Base-by-base conservation (phyloP, 2,888 invertebrate genomes). In the Oligia strigilis region DNA sequence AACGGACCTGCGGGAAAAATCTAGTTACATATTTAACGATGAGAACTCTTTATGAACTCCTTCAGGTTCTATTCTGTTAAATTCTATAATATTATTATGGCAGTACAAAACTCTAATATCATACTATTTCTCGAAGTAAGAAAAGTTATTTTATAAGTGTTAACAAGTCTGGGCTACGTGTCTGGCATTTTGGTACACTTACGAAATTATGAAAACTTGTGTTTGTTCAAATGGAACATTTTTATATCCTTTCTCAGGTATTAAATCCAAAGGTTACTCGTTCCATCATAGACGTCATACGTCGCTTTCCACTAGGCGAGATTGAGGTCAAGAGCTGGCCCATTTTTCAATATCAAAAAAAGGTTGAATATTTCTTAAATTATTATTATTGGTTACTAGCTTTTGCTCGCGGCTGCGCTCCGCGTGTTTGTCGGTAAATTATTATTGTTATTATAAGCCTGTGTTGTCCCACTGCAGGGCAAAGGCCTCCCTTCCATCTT, bases 71-170 rank as follows among this genome's bases (percentile, higher is more conserved):
- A 11, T 79, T 72, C 64, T 17, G 14, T n/a, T n/a, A 9, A 67
- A 36, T 60, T 62, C 46, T 36, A 6, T 55, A 36, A 72, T 36
- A 72, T 58, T 72, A 40, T 70, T 62, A 40, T 36, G 36, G 40
- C 65, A 65, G 6, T 19, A 64, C 19, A 58, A 62, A 83, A 74
- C 49, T 65, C 36, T 55, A 9, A 9, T 64, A 71, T 60, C 43
- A 75, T 74, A 78, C 72, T 81, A 65, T 23, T 77, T 55, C 72
- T 84, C 55, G 69, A 76, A 77, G 58, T 77, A 29, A 23, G 46
- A 80, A 58, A 80, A 83, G 43, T 77, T 72, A 4, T 69, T 66
- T 19, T 36, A 29, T 49, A 70, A 55, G 69, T 70, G 43, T 49
- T 75, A 70, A 84, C 70, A 49, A 66, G 84, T 73, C 75, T 80